Conservation (phyloP, 2,113 vertebrate genomes). For the Paralichthys olivaceus region DNA sequence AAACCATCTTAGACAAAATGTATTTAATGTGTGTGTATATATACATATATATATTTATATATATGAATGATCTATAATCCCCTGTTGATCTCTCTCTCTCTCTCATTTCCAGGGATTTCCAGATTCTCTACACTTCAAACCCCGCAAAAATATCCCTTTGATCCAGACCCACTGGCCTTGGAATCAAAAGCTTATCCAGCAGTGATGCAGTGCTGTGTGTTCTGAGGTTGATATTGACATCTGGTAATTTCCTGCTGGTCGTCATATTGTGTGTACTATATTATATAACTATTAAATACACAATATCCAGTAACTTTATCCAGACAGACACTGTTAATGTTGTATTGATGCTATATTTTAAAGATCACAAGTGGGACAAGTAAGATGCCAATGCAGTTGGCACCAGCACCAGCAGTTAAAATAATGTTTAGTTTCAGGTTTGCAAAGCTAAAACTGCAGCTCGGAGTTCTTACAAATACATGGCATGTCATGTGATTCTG, state of each 20-base stretch:
- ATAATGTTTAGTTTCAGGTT: no score
- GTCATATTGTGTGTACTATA: background rate
- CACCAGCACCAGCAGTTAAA: no score
- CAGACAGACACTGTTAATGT: background rate
- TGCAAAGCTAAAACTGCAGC: no score
- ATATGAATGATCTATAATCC: no score
- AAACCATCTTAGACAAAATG: no score
- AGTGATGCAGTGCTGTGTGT: background rate
- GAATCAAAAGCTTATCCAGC: slow-evolving; percentile 6
- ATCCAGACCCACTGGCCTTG: background rate
- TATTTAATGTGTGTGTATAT: no score
- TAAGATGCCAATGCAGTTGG: no score
- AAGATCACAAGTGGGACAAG: background rate
- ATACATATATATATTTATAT: no score
- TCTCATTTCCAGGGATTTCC: background rate
- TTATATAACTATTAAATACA: background rate
- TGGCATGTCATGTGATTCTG: no score
- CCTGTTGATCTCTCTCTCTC: background rate
- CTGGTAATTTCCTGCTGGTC: background rate
- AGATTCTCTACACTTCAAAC: background rate
- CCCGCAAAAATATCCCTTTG: slow-evolving; percentile 4
- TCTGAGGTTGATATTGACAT: background rate
- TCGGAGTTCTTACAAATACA: no score
- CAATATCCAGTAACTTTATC: background rate
- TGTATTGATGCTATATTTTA: background rate